Base-by-base conservation (phyloP, 2,888 invertebrate genomes). In the Rhagonycha fulva region DNA sequence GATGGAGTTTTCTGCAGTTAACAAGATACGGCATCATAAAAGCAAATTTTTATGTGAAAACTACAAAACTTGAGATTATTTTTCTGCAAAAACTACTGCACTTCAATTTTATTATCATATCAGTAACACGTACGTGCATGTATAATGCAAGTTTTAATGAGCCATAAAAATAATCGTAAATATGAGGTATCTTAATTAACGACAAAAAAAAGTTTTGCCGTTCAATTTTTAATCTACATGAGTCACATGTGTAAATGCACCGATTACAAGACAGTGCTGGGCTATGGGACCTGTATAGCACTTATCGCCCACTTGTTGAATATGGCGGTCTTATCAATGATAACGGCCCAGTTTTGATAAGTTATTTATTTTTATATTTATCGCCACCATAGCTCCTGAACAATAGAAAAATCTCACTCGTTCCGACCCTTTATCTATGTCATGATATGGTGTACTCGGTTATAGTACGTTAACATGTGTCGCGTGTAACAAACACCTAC, bases 321-420 rank as follows among this genome's bases (percentile, higher is more conserved):
- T 80, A 84, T 85, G 84, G 83, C 82, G 86, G 85, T 80, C 79
- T 85, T 85, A 86, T 85, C 85, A 78, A 78, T 78, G 82, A 81
- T 82, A 84, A 83, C 83, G 83, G 82, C 81, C 81, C 81, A 14
- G 81, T 81, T n/a, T 81, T 82, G 84, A 85, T 84, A 83, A 83
- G 80, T 81, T 83, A 83, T 84, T 84, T 84, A 83, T 84, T 83
- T 82, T 47, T 47, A 79, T 80, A 78, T 78, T 83, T 85, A 85
- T 85, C 85, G 81, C 83, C 84, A 83, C 81, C 84, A 84, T 85
- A 81, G 81, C 82, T 80, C 83, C 82, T 80, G 83, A 80, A 84
- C 83, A 84, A 84, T 84, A 71, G 83, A 83, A 84, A 84, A 83
- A 85, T 85, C 84, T 81, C 74, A 80, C 82, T 80, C 83, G 84